phyloP scores from a whole-genome alignment of 2,113 vertebrate species.

The Sylvia atricapilla region DNA sequence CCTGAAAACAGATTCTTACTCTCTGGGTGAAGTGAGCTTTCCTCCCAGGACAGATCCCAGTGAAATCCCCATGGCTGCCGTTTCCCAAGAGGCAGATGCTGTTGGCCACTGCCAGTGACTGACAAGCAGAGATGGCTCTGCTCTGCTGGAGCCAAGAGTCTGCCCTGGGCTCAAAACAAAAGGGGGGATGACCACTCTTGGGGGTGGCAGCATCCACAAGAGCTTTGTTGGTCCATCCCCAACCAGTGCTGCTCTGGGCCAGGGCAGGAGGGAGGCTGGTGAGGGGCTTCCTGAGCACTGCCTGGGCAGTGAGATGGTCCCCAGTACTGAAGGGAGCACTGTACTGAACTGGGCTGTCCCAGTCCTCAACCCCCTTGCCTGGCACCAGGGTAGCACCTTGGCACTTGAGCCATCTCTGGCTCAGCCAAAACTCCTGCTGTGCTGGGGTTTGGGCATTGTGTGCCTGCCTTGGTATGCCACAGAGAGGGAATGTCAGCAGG shows the following conservation, averaged over 20 bases:
- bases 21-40: neutral
- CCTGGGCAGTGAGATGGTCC: neutral
- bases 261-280: neutral
- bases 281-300: fast-evolving
- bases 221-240: fast-evolving
- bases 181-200: fast-evolving
- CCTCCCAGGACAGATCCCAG: neutral
- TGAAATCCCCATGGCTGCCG: neutral
- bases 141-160: fast-evolving
- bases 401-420: fast-evolving
- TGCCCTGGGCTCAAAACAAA: neutral
- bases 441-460: fast-evolving
- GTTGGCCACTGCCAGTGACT: fast-evolving
- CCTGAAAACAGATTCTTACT: neutral
- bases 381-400: neutral
- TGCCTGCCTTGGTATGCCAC: fast-evolving
- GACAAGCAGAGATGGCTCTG: neutral
- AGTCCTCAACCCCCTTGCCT: neutral
- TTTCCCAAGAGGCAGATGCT: neutral
- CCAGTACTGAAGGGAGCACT: fast-evolving
- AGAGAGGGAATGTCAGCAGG: neutral
- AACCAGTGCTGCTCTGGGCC: fast-evolving
- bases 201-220: fast-evolving
- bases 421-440: too few relatives aligned
- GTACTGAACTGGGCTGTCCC: neutral